phyloP scores from a whole-genome alignment of 2,888 invertebrate species.

The Sympetrum striolatum region DNA sequence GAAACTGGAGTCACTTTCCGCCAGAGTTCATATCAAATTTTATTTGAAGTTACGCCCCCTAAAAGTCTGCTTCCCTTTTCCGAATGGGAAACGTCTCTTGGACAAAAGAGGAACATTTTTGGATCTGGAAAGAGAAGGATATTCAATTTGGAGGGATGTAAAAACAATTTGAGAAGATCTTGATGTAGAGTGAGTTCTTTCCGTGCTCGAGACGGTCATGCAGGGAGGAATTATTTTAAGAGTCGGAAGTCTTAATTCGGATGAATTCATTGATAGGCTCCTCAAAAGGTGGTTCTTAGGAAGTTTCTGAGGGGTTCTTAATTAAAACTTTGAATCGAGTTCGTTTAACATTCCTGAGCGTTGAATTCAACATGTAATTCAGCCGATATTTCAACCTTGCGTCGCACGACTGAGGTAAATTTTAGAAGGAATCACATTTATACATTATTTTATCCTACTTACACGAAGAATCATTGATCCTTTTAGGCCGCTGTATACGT shows the following conservation, averaged over 20 bases:
- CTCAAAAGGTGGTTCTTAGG: too few relatives aligned
- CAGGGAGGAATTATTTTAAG: not conserved
- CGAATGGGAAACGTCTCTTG: not conserved
- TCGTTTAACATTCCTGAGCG: too few relatives aligned
- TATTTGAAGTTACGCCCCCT: not conserved
- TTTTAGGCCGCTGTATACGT: too few relatives aligned
- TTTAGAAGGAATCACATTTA: too few relatives aligned
- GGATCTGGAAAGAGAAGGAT: not conserved
- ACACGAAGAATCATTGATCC: too few relatives aligned
- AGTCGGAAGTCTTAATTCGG: not conserved
- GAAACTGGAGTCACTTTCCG: conserved; percentile 22
- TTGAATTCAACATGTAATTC: too few relatives aligned
- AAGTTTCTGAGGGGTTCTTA: too few relatives aligned
- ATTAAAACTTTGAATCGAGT: too few relatives aligned
- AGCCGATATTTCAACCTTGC: too few relatives aligned
- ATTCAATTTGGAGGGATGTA: not conserved
- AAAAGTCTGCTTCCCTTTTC: not conserved
- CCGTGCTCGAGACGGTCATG: not conserved
- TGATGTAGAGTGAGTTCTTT: not conserved
- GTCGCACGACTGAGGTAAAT: too few relatives aligned
- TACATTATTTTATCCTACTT: too few relatives aligned
- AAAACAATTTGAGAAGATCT: not conserved
- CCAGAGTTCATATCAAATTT: not conserved
- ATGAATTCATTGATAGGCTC: too few relatives aligned
- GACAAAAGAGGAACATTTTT: not conserved